A percentile compares a stretch with the other conserved stretches of the same genome.
These are phyloP conservation scores for Proisotoma minuta DNA, from an alignment of 2,888 invertebrate genomes.

Conservation along the genomic window DNA sequence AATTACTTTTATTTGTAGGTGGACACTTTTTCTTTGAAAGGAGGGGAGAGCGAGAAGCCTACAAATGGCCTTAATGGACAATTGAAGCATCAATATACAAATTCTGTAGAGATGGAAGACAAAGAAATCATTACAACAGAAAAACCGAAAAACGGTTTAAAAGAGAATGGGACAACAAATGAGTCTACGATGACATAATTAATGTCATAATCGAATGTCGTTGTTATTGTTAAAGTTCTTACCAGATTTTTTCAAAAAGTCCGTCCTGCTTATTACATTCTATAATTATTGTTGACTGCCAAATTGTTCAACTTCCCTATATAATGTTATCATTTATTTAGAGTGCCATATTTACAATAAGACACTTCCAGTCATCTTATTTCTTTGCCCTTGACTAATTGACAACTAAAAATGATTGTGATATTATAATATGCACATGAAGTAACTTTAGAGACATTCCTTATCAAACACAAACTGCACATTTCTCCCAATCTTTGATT, in stretches of 20 bases:
- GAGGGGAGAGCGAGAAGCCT: conserved; percentile 41
- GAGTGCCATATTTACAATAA: no score
- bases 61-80: conserved; percentile 39
- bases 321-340: conserved; percentile 1
- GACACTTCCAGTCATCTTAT: no score
- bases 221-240: background rate
- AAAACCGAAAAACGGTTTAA: conserved; percentile 31
- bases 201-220: background rate
- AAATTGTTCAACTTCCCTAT: no score
- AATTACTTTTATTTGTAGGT: conserved; percentile 13
- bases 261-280: background rate
- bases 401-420: no score
- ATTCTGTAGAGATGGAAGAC: conserved; percentile 45
- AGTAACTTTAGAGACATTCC: no score
- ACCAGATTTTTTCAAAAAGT: no score
- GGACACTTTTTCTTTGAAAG: conserved; percentile 39
- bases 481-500: no score
- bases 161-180: conserved; percentile 28
- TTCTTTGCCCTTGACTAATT: no score
- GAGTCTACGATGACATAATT: conserved; percentile 39
- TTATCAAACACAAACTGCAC: no score
- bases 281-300: background rate
- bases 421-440: no score
- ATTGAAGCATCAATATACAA: conserved; percentile 38
- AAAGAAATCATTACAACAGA: conserved; percentile 16